phyloP scores from a whole-genome alignment of 2,797 vertebrate species.

The Kryptopterus vitreolus region DNA sequence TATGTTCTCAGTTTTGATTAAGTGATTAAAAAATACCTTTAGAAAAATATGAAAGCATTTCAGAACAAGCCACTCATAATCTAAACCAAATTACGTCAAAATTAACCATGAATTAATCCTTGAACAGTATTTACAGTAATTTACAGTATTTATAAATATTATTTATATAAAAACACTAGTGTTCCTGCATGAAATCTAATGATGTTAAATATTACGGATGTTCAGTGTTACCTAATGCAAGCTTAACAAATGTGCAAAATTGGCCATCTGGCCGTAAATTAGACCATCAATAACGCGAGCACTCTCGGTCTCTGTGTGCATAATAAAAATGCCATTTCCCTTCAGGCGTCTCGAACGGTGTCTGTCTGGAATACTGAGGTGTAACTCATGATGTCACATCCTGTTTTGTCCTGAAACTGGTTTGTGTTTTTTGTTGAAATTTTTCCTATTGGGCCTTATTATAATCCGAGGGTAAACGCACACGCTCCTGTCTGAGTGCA shows the following conservation, averaged over 20 bases:
- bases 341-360: not conserved
- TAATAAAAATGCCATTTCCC: not conserved
- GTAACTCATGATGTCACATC: conserved; percentile 29
- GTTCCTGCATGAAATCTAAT: not conserved
- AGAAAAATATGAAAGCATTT: not conserved
- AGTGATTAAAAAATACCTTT: not conserved
- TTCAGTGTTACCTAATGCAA: not conserved
- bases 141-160: not conserved
- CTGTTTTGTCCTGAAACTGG: conserved; percentile 20
- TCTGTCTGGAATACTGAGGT: conserved; percentile 23
- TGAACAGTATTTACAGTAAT: not conserved
- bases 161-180: not conserved
- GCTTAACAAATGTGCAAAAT: not conserved
- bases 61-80: not conserved
- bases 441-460: not conserved
- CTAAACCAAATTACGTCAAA: not conserved
- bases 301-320: not conserved
- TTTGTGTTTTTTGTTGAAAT: not conserved
- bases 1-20: not conserved
- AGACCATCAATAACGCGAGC: not conserved
- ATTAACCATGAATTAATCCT: not conserved
- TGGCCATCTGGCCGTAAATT: not conserved
- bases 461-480: not conserved
- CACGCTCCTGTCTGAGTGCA: not conserved
- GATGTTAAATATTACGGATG: not conserved